Percentiles rank a stretch among this genome's conserved stretches.
Evolutionary conservation across 2,797 vertebrate species (phyloP).

Genomic region (Thamnophis elegans): DNA sequence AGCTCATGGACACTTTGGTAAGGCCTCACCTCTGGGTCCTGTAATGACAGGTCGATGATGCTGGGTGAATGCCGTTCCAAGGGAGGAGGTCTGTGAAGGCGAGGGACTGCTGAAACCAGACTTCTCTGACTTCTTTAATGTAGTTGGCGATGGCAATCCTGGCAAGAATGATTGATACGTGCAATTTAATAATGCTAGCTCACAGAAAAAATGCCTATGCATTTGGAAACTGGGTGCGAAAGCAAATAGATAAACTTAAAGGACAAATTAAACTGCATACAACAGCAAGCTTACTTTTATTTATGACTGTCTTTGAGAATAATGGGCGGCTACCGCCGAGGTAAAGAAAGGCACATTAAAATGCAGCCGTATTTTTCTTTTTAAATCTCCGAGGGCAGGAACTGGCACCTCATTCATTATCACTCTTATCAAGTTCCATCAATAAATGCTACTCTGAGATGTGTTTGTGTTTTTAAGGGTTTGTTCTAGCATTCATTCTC

Average conservation of each 20-base stretch:
- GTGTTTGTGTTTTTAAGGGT: slow-evolving; percentile 61
- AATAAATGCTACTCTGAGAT: slow-evolving; percentile 59
- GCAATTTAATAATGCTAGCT: slow-evolving; percentile 85
- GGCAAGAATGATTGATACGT: slow-evolving; percentile 90
- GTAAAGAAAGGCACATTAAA: slow-evolving; percentile 51
- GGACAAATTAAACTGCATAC: slow-evolving; percentile 57
- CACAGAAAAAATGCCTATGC: slow-evolving; percentile 75
- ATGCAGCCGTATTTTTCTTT: slow-evolving; percentile 63
- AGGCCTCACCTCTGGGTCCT: slow-evolving; percentile 95
- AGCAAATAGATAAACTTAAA: slow-evolving; percentile 68
- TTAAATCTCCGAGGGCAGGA: slow-evolving; percentile 53
- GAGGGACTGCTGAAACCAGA: slow-evolving; percentile 93
- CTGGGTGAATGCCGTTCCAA: slow-evolving; percentile 94
- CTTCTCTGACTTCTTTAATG: slow-evolving; percentile 97
- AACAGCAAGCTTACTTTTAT: slow-evolving; percentile 59
- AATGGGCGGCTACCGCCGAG: slow-evolving; percentile 47
- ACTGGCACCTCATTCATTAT: slow-evolving; percentile 43
- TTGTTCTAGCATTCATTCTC: neutral
- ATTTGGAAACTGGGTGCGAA: slow-evolving; percentile 72
- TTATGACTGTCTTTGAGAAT: slow-evolving; percentile 47
- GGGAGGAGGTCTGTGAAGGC: slow-evolving; percentile 89
- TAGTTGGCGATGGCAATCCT: slow-evolving; percentile 92
- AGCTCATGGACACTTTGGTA: slow-evolving; percentile 50
- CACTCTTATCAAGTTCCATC: slow-evolving; percentile 60
- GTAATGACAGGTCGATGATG: slow-evolving; percentile 97